phyloP scores from a whole-genome alignment of 2,113 vertebrate genomes.

The Microcebus lehilahytsara region DNA sequence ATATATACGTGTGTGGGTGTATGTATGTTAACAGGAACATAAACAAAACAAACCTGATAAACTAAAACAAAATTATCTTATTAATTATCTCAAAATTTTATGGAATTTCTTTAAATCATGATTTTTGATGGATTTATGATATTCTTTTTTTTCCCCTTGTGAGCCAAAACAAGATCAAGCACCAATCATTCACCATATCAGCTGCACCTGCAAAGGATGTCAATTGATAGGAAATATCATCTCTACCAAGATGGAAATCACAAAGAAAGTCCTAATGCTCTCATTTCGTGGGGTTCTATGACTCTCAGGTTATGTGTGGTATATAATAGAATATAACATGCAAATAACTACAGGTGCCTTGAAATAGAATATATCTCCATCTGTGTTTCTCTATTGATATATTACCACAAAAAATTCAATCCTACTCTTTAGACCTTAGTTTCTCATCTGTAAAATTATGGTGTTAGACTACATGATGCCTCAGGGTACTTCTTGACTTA shows the following conservation, averaged over 20 bases:
- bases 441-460: slow-evolving; percentile 4
- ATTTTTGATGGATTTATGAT: not conserved
- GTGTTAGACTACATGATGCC: not conserved
- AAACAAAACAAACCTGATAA: not conserved
- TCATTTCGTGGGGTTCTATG: not conserved
- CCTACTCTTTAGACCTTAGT: not conserved
- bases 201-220: not conserved
- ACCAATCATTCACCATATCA: not conserved
- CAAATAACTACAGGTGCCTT: not conserved
- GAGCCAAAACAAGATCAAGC: not conserved
- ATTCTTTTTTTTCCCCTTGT: not conserved
- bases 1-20: not conserved
- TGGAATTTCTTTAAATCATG: not conserved
- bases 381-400: not conserved
- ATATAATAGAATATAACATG: not conserved
- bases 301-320: not conserved
- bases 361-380: not conserved
- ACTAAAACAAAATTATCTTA: not conserved
- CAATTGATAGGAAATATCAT: not conserved
- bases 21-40: not conserved
- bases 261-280: not conserved
- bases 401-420: not conserved
- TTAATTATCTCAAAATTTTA: not conserved
- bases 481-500: not conserved
- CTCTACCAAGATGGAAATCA: not conserved